Evolutionary conservation across 2,888 invertebrate genomes (phyloP), one percentile per base, ranked within the genome.

Genomic region (Lypha dubia): DNA sequence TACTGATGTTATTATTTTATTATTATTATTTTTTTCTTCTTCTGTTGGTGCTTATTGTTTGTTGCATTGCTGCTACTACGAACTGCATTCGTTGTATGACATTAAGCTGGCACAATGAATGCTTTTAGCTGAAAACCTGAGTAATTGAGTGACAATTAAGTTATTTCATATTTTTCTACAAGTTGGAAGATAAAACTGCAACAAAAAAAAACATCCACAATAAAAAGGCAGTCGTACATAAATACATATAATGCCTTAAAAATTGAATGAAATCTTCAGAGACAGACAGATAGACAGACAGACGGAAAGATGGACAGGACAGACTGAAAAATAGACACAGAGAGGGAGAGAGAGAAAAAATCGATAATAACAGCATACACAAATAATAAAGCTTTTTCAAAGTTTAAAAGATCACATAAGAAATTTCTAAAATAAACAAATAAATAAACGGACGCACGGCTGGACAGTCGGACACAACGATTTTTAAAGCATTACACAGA

Each of bases 101-200:
- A 73, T 76, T 85, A 83, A 83, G 83, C 79, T 75, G 85, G 83
- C 82, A 79, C 79, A 85, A 79, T 85, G 84, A 87, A 87, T 86
- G 87, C 86, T 83, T 79, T 87, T 86, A 85, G 86, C 88, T 90
- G 90, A 90, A 90, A 90, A 89, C 81, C 90, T 90, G 90, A 90
- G 90, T 90, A 90, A 90, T 91, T 90, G 90, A 90, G 90, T 91
- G 91, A 91, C 90, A 90, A 90, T 90, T 90, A 90, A 90, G 90
- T 89, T 91, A 89, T 90, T 91, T 89, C 89, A 81, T 81, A 68
- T 70, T 79, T 58, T 76, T 38, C 56, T 17, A 28, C 20, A 67
- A 62, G 13, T 13, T 4, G 15, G 15, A 58, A 51, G 44, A 53
- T 35, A 53, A 70, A 15, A n/a, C n/a, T n/a, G n/a, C 5, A 46